Evolutionary conservation across 2,797 vertebrate species (phyloP).

Genomic region (Spondyliosoma cantharus): DNA sequence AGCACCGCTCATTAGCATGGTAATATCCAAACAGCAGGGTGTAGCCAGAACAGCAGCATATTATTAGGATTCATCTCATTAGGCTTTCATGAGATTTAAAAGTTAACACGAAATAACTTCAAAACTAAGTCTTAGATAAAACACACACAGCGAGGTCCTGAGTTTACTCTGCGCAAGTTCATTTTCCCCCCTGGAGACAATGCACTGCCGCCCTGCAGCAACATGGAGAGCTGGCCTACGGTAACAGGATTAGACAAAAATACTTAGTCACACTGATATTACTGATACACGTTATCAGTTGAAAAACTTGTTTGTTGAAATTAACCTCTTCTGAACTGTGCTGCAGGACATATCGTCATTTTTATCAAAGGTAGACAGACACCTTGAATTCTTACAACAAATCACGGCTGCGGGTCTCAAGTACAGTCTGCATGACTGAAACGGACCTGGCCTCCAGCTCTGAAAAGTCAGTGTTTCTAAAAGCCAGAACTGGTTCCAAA

Average conservation of each 20-base stretch:
- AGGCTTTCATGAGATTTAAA: conserved; percentile 88
- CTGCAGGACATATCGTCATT: conserved; percentile 20
- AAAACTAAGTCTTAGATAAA: conserved; percentile 72
- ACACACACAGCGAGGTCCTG: conserved; percentile 54
- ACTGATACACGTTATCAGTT: conserved; percentile 47
- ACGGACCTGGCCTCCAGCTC: no score
- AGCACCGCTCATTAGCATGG: conserved; percentile 85
- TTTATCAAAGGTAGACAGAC: conserved; percentile 11
- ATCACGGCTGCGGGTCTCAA: not conserved
- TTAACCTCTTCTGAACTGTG: conserved; percentile 39
- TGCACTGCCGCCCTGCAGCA: conserved; percentile 28
- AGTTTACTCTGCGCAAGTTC: conserved; percentile 63
- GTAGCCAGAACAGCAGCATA: conserved; percentile 75
- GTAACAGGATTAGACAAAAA: conserved; percentile 60
- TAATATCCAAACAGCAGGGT: conserved; percentile 87
- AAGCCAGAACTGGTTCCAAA: no score
- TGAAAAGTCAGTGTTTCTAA: no score
- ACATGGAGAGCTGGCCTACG: conserved; percentile 25
- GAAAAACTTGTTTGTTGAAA: conserved; percentile 25
- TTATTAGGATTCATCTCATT: conserved; percentile 87
- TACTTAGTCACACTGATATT: conserved; percentile 39
- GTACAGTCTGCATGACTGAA: no score
- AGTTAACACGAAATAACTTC: conserved; percentile 80
- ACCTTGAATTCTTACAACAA: not conserved
- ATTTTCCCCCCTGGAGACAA: conserved; percentile 54